phyloP scores from a whole-genome alignment of 2,113 vertebrate species.

The Riparia riparia region DNA sequence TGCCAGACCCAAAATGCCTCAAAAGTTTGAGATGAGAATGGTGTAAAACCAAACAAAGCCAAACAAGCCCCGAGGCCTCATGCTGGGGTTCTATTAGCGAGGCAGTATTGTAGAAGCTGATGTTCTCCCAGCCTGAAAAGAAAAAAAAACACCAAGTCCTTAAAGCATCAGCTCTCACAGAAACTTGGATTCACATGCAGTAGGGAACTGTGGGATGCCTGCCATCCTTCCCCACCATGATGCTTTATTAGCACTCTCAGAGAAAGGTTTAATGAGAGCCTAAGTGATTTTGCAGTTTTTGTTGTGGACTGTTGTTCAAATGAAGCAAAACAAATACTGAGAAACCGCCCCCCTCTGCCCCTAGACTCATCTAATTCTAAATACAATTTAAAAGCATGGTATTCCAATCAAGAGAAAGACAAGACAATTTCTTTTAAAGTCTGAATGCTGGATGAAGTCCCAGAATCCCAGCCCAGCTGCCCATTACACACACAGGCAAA shows the following conservation, averaged over 20 bases:
- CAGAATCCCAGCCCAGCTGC: conserved; percentile 26
- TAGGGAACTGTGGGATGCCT: not conserved
- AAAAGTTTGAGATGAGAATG: not conserved
- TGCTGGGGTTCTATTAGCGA: not conserved
- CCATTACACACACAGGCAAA: not conserved
- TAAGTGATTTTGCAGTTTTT: not conserved
- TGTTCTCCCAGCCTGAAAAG: not conserved
- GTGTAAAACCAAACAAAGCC: not conserved
- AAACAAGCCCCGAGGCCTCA: not conserved
- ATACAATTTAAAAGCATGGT: not conserved
- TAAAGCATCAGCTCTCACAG: not conserved
- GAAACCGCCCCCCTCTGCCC: not conserved
- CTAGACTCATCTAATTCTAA: not conserved
- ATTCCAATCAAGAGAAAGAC: conserved; percentile 11
- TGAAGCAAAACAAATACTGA: not conserved
- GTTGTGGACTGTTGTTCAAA: not conserved
- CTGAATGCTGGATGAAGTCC: conserved; percentile 3
- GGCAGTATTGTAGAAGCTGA: not conserved
- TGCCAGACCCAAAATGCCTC: not conserved
- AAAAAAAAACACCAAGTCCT: not conserved
- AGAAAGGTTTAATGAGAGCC: not conserved
- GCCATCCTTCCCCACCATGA: not conserved
- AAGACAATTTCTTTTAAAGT: not conserved
- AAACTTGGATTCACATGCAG: not conserved
- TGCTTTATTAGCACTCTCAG: not conserved